Evolutionary conservation across 2,113 vertebrate species (phyloP).

Genomic region (Cairina moschata): DNA sequence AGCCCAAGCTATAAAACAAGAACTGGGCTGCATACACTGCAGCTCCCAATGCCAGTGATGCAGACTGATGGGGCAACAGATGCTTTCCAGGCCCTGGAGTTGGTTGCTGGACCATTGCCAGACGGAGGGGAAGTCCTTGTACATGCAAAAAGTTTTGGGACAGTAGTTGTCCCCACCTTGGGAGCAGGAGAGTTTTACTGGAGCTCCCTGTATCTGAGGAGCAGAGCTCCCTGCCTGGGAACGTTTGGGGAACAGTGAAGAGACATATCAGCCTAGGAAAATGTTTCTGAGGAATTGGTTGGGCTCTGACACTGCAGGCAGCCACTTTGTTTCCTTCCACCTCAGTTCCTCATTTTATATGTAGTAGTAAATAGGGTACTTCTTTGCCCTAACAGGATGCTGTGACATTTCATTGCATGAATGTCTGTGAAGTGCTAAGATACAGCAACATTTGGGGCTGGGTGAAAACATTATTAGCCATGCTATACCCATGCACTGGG

Average conservation of each 20-base stretch:
- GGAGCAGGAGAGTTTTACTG: not conserved
- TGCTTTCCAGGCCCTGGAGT: not conserved
- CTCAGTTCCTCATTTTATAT: not conserved
- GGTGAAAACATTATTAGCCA: not conserved
- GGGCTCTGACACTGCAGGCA: not conserved
- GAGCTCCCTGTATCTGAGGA: not conserved
- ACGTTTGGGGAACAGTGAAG: not conserved
- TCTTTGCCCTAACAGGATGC: not conserved
- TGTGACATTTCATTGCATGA: not conserved
- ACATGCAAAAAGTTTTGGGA: not conserved
- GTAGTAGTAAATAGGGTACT: not conserved
- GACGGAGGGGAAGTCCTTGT: not conserved
- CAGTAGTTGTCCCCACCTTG: not conserved
- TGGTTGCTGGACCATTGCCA: not conserved
- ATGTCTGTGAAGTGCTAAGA: not conserved
- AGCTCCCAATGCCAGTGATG: rapidly evolving
- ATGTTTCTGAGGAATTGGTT: not conserved
- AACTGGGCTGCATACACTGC: not conserved
- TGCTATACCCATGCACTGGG: not conserved
- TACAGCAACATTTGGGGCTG: not conserved
- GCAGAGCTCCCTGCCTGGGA: not conserved
- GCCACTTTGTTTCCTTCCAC: not conserved
- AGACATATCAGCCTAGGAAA: not conserved
- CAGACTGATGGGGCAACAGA: not conserved
- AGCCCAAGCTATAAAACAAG: not conserved